Evolutionary conservation across 2,797 vertebrate genomes (phyloP).

Genomic region (Macropus fuliginosus): DNA sequence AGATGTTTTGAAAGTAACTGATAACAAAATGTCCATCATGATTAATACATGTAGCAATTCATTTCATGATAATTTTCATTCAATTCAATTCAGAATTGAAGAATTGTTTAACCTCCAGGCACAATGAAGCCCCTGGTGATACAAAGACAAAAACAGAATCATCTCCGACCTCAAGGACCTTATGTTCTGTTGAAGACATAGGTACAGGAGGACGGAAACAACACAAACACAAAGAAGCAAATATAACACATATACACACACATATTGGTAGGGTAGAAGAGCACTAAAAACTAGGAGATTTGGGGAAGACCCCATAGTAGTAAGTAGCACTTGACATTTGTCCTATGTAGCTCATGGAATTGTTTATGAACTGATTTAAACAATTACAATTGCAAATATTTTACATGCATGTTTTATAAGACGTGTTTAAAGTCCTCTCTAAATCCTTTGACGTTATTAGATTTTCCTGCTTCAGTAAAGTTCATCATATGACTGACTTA

Average conservation of each 20-base stretch:
- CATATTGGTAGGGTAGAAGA: not conserved
- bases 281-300: not conserved
- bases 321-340: not conserved
- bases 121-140: constrained; percentile 6
- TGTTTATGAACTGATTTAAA: not conserved
- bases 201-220: not conserved
- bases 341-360: not conserved
- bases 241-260: not conserved
- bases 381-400: not conserved
- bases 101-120: constrained; percentile 19
- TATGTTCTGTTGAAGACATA: constrained; percentile 17
- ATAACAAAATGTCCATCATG: not conserved
- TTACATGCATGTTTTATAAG: not conserved
- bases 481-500: not conserved
- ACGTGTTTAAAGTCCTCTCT: not conserved
- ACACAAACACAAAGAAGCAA: not conserved
- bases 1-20: not conserved
- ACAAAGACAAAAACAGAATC: not conserved
- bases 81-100: constrained; percentile 22
- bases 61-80: not conserved
- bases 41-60: not conserved
- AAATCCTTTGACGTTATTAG: not conserved
- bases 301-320: not conserved
- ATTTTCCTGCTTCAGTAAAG: not conserved
- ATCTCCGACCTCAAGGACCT: not conserved